Percentiles rank a stretch among this genome's conserved stretches.
Conservation (phyloP, 35 echinoderm and acorn worm genomes). For the Ophioderma brevispina region DNA sequence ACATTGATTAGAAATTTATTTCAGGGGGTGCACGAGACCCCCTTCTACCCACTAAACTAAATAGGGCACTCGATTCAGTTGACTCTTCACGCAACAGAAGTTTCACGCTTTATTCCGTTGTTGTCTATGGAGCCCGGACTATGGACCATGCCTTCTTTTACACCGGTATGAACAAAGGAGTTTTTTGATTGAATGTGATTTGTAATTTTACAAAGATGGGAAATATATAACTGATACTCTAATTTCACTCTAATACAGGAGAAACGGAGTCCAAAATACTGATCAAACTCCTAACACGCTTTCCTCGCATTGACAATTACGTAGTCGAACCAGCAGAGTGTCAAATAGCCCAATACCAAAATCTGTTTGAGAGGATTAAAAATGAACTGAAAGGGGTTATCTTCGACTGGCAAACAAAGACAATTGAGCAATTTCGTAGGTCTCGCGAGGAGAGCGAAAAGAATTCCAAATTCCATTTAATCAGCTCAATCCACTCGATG, state of each 20-base stretch:
- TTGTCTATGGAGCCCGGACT: no score
- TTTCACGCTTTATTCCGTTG: no score
- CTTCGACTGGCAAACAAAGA: slow-evolving; percentile 25
- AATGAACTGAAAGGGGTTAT: slow-evolving; percentile 2
- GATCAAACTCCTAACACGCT: slow-evolving; percentile 5
- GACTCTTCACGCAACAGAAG: no score
- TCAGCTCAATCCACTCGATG: slow-evolving; percentile 43
- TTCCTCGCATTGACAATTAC: not conserved
- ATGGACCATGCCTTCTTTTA: no score
- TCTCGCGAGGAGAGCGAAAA: not conserved
- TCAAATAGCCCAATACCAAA: slow-evolving; percentile 20
- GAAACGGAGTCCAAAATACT: slow-evolving; percentile 33
- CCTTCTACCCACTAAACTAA: no score
- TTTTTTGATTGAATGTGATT: no score
- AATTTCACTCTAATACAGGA: slow-evolving; percentile 4
- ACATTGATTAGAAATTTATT: no score
- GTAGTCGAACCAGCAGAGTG: slow-evolving; percentile 24
- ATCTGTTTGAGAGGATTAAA: not conserved
- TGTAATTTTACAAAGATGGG: no score
- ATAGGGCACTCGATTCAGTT: no score
- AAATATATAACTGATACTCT: no score
- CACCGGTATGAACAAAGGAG: no score
- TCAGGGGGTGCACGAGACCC: no score
- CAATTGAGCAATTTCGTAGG: not conserved
- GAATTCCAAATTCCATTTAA: slow-evolving; percentile 40